Evolutionary conservation across 2,113 vertebrate species (phyloP).

Genomic region (Macquaria australasica): DNA sequence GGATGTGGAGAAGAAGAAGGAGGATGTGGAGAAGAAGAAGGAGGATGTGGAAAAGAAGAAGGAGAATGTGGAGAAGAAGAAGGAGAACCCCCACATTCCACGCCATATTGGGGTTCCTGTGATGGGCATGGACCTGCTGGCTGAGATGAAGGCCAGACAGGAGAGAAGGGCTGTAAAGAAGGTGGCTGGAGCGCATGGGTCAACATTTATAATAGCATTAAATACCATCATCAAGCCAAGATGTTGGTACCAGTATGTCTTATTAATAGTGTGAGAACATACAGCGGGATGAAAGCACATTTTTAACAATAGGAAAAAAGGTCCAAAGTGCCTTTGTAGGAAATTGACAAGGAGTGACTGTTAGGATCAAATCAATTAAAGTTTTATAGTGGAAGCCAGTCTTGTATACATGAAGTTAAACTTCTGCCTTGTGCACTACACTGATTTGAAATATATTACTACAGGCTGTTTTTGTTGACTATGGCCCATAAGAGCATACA

Average conservation of each 20-base stretch:
- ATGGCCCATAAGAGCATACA: too few species aligned
- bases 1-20: conserved; percentile 66
- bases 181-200: conserved; percentile 71
- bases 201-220: not conserved
- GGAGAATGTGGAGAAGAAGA: conserved; percentile 73
- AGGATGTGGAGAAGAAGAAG: conserved; percentile 70
- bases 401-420: too few species aligned
- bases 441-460: too few species aligned
- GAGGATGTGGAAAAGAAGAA: conserved; percentile 64
- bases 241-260: not conserved
- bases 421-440: too few species aligned
- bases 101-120: conserved; percentile 83
- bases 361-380: not conserved
- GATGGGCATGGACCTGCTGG: conserved; percentile 90
- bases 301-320: too few species aligned
- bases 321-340: not conserved
- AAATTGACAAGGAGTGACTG: not conserved
- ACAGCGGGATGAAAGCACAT: not conserved
- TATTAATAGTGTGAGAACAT: too few species aligned
- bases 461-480: too few species aligned
- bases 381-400: not conserved
- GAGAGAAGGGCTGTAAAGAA: conserved; percentile 90
- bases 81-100: conserved; percentile 80
- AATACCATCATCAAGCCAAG: not conserved
- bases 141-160: conserved; percentile 97